These are phyloP conservation scores for Allobates femoralis DNA, from an alignment of 2,797 vertebrate species.

Conservation along the genomic window DNA sequence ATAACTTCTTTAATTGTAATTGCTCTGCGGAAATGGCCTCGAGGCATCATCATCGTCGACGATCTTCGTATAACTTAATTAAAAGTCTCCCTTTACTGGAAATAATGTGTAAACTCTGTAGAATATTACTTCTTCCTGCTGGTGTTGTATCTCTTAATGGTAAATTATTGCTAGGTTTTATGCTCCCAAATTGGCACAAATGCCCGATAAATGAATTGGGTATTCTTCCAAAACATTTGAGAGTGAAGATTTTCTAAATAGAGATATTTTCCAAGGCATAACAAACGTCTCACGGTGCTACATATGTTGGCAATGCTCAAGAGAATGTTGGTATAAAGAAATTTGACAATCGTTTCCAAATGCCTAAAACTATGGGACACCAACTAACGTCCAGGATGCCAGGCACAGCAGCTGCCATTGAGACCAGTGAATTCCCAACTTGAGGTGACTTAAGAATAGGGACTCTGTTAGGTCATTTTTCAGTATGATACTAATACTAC, in stretches of 20 bases:
- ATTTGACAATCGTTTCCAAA: background rate
- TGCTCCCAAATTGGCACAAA: background rate
- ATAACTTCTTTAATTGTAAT: constrained; percentile 47
- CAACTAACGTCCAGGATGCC: background rate
- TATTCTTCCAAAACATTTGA: background rate
- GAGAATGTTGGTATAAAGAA: background rate
- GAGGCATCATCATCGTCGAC: constrained; percentile 9
- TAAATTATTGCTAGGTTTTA: background rate
- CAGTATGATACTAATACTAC: no score
- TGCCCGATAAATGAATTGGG: no score
- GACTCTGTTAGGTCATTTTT: no score
- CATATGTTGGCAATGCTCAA: background rate
- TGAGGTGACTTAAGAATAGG: background rate
- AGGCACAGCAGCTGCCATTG: background rate
- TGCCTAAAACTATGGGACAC: background rate
- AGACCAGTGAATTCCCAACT: background rate
- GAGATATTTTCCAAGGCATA: background rate
- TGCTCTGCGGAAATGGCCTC: constrained; percentile 11
- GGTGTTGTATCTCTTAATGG: background rate
- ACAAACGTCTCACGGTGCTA: background rate
- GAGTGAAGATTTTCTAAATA: background rate
- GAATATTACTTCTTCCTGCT: background rate
- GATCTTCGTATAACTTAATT: constrained; percentile 27
- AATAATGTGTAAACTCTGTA: constrained; percentile 29
- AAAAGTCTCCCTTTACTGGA: constrained; percentile 19